Conservation (phyloP, 2,113 vertebrate genomes). For the Uria lomvia region DNA sequence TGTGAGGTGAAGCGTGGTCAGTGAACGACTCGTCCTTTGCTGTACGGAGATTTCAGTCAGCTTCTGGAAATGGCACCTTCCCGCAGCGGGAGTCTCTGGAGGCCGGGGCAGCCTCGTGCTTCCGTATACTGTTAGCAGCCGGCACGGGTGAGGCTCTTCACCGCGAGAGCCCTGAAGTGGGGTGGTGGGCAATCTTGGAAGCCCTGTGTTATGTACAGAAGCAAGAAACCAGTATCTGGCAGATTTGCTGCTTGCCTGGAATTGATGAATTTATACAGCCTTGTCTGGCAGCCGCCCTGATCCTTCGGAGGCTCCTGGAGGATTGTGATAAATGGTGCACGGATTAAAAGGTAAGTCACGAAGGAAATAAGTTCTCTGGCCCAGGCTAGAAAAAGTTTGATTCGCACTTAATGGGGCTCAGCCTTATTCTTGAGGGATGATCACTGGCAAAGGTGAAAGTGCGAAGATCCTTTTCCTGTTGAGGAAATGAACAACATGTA, state of each 20-base stretch:
- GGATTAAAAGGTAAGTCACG: background rate
- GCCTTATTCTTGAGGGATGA: background rate
- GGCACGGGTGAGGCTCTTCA: background rate
- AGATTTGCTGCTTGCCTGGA: background rate
- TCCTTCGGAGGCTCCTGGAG: background rate
- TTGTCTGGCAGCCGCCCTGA: background rate
- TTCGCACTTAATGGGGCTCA: background rate
- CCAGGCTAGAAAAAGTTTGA: background rate
- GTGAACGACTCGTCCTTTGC: background rate
- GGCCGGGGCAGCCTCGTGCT: background rate
- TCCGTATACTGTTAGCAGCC: background rate
- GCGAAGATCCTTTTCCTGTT: background rate
- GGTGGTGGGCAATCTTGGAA: background rate
- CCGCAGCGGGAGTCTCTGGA: background rate
- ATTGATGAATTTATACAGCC: background rate
- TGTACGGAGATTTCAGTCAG: background rate
- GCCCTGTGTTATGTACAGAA: background rate
- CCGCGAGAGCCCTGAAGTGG: background rate
- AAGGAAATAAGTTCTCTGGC: background rate
- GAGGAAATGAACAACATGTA: background rate
- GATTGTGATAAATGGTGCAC: background rate
- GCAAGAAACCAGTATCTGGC: background rate
- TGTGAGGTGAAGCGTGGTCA: fast-evolving
- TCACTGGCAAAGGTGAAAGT: background rate
- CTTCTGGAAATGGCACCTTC: background rate